These are phyloP conservation scores for Coendou prehensilis DNA, from an alignment of 2,797 vertebrate genomes.

Conservation along the genomic window DNA sequence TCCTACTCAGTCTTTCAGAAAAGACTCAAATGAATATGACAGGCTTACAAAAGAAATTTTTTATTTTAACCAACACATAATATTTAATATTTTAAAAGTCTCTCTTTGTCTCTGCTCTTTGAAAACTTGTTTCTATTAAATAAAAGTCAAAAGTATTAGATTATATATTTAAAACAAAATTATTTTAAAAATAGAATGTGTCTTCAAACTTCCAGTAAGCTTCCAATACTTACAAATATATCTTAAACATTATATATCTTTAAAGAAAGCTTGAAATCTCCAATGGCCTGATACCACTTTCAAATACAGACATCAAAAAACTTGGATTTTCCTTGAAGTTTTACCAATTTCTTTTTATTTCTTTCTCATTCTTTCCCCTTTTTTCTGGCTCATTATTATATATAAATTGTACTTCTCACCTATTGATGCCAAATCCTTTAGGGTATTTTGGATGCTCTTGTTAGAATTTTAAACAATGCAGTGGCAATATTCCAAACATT, in stretches of 20 bases:
- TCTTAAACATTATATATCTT: constrained; percentile 3
- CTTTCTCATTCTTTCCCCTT: background rate
- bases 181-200: background rate
- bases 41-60: background rate
- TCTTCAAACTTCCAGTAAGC: background rate
- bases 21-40: background rate
- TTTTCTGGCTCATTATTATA: background rate
- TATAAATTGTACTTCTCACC: background rate
- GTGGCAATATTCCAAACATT: background rate
- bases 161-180: background rate
- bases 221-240: background rate
- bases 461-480: background rate
- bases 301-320: background rate
- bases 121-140: background rate
- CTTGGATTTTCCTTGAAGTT: background rate
- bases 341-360: background rate
- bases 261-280: background rate
- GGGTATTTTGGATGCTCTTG: background rate
- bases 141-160: background rate
- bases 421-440: background rate
- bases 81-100: background rate
- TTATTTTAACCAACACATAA: background rate
- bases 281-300: background rate
- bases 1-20: background rate
- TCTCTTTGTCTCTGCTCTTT: background rate